phyloP scores from a whole-genome alignment of 2,797 vertebrate genomes.

The Oreortyx pictus region DNA sequence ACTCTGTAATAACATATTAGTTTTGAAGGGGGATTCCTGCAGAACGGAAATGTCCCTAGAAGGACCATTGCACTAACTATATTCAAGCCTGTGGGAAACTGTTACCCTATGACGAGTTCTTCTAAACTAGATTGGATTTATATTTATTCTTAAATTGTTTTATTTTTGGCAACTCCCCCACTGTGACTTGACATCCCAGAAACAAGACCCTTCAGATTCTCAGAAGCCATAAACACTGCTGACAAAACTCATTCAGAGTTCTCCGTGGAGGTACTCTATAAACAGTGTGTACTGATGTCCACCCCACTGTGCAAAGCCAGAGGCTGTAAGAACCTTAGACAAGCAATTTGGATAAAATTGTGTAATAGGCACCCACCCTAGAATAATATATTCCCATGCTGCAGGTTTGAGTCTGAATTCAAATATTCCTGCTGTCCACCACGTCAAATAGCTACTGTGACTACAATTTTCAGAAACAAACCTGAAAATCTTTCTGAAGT shows the following conservation, averaged over 20 bases:
- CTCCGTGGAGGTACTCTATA: background rate
- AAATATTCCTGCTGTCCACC: background rate
- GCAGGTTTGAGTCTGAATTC: background rate
- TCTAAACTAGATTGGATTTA: slow-evolving; percentile 58
- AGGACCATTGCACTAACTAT: slow-evolving; percentile 34
- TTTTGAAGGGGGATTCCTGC: slow-evolving; percentile 63
- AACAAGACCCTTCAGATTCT: slow-evolving; percentile 62
- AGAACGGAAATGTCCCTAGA: slow-evolving; percentile 43
- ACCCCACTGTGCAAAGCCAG: background rate
- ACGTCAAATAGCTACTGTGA: background rate
- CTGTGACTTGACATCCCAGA: slow-evolving; percentile 47
- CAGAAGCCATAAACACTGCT: slow-evolving; percentile 19
- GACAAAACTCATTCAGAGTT: background rate
- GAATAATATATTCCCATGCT: background rate
- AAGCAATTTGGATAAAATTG: background rate
- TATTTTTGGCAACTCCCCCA: slow-evolving; percentile 67
- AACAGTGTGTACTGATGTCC: background rate
- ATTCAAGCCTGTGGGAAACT: slow-evolving; percentile 70
- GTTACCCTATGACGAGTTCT: slow-evolving; percentile 64
- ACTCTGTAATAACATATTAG: slow-evolving; percentile 21
- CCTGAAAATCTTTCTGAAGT: background rate
- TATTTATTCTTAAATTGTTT: slow-evolving; percentile 60
- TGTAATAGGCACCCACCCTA: background rate
- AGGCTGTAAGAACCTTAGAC: background rate
- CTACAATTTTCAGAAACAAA: background rate